Evolutionary conservation across 2,797 vertebrate genomes (phyloP).

Genomic region (Epinephelus malabaricus): DNA sequence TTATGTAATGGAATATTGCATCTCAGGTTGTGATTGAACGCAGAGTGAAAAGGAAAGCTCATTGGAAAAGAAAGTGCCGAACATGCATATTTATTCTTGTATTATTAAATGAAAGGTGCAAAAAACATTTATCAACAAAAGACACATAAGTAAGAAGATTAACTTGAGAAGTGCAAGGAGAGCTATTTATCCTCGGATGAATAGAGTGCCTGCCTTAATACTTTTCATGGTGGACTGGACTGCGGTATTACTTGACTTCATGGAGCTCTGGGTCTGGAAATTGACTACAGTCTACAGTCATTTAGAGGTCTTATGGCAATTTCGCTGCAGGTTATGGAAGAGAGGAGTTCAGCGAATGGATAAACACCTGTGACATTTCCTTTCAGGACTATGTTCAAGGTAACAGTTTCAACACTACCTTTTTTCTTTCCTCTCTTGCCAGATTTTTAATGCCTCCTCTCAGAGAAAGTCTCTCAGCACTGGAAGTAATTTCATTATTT

Average conservation of each 20-base stretch:
- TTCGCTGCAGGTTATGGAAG: conserved; percentile 78
- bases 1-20: conserved; percentile 57
- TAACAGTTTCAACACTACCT: conserved; percentile 50
- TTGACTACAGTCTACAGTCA: conserved; percentile 82
- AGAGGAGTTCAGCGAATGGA: conserved; percentile 77
- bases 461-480: neutral
- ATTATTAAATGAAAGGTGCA: conserved; percentile 46
- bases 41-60: conserved; percentile 15
- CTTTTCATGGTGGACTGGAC: conserved; percentile 76
- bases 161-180: conserved; percentile 53
- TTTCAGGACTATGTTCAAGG: conserved; percentile 70
- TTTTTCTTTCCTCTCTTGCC: conserved; percentile 27
- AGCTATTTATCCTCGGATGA: conserved; percentile 68
- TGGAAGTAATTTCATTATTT: neutral
- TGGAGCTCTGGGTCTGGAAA: conserved; percentile 81
- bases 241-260: conserved; percentile 77
- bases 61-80: conserved; percentile 30
- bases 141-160: conserved; percentile 73
- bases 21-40: conserved; percentile 53
- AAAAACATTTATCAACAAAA: conserved; percentile 68
- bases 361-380: conserved; percentile 83
- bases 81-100: conserved; percentile 46
- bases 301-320: conserved; percentile 82
- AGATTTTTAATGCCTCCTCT: conserved; percentile 25
- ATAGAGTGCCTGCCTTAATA: conserved; percentile 63